Evolutionary conservation across 2,888 invertebrate species (phyloP), one percentile per base, ranked within the genome.

Genomic region (Ferrisia virgata): DNA sequence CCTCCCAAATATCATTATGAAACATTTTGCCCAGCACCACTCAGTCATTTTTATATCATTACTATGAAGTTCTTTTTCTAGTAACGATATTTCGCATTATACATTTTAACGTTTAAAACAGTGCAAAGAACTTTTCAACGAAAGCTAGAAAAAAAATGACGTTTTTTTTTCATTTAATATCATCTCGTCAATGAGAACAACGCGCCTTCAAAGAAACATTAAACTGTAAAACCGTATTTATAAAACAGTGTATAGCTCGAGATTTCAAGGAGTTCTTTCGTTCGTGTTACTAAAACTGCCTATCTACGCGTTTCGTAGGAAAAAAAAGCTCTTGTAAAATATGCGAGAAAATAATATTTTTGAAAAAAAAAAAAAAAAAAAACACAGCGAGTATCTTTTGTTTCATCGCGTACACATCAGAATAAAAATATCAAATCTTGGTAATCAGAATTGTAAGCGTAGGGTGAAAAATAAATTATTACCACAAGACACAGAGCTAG

Each of bases 1-100:
- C 31, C 36, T 53, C 58, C 58, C 64, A 82, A 82, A 82, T 82
- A 82, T 82, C 58, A 82, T 82, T 82, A 82, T 82, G 72, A 64
- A 82, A 82, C 82, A 53, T 82, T 82, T 82, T 58, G 69, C 82
- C n/a, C 22, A 82, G 82, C 58, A 33, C 36, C 2, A 76, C 64
- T 64, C 64, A 58, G 64, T 82, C 82, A 82, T 58, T 82, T 82
- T 82, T 69, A 39, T 64, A 69, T 82, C 58, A 58, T 82, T 53
- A 53, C 31, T 22, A 39, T 39, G 3, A 40, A 79, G 43, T 43
- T 79, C 36, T 79, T 79, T 79, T 79, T 79, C 18, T 22, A 69
- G 69, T n/a, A 15, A 36, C 33, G 36, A 36, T 36, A 76, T 36
- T 36, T 76, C 53, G n/a, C n/a, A n/a, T n/a, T n/a, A 53, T 33